A percentile compares a stretch with the other conserved stretches of the same genome.
Conservation (phyloP, 2,797 vertebrate genomes). For the Sylvia borin region DNA sequence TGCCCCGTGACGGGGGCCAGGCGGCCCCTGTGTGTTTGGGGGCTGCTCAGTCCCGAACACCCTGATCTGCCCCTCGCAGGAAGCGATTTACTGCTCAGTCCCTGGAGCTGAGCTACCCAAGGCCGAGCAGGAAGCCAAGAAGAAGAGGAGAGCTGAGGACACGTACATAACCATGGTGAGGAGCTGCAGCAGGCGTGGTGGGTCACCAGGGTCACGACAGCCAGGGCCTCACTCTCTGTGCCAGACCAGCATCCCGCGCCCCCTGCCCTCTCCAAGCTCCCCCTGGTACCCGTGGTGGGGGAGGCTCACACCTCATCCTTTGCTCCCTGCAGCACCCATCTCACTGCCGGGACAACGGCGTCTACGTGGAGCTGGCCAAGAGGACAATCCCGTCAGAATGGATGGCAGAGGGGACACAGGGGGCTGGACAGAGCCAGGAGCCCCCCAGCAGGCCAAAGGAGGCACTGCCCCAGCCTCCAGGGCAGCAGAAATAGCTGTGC, state of each 20-base stretch:
- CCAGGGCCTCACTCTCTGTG: rapidly evolving
- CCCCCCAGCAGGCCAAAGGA: neutral
- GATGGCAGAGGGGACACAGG: neutral
- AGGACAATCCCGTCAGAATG: constrained; percentile 31
- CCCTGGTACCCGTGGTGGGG: rapidly evolving
- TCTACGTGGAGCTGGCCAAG: constrained; percentile 51
- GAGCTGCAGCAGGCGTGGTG: rapidly evolving
- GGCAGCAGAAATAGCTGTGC: neutral
- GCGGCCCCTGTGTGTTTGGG: rapidly evolving
- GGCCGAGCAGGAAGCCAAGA: neutral
- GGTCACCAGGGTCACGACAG: rapidly evolving
- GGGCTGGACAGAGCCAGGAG: neutral
- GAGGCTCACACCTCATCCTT: neutral
- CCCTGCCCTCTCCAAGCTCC: neutral
- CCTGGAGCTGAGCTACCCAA: neutral
- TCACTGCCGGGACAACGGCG: neutral
- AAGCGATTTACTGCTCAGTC: constrained; percentile 59
- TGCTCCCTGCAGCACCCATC: constrained; percentile 18
- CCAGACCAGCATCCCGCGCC: neutral
- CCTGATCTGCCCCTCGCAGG: neutral
- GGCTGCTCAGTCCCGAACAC: neutral
- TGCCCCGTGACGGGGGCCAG: neutral
- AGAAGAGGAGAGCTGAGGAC: constrained; percentile 48
- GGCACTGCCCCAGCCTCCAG: neutral
- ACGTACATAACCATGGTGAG: constrained; percentile 79